Percentiles rank a stretch among this genome's conserved stretches.
These are phyloP conservation scores for Triplophysa siluroides DNA, from an alignment of 2,113 vertebrate genomes.

Conservation along the genomic window DNA sequence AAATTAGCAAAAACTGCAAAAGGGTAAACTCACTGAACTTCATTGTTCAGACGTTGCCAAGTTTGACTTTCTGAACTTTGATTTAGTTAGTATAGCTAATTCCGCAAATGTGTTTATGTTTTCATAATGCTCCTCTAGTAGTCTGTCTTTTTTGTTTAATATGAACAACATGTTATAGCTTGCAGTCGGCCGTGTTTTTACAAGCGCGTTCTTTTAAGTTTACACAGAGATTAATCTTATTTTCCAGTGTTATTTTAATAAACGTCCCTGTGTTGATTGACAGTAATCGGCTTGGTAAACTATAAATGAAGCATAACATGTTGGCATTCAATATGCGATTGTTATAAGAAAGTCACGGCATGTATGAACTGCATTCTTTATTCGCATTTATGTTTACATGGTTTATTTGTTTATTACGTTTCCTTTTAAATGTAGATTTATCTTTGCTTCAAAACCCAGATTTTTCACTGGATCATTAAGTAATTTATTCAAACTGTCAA, in stretches of 20 bases:
- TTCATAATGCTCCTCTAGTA: not conserved
- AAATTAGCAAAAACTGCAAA: not conserved
- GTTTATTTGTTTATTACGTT: not conserved
- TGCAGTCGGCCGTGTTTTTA: not conserved
- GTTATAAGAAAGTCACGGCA: not conserved
- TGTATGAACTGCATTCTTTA: not conserved
- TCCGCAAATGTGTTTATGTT: not conserved
- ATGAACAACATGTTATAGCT: not conserved
- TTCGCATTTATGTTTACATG: not conserved
- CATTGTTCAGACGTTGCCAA: not conserved
- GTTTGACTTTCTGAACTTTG: not conserved
- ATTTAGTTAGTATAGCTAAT: not conserved
- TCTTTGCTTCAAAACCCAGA: no score
- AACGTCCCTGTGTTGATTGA: not conserved
- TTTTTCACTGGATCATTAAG: no score
- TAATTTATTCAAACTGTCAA: no score
- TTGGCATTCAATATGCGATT: not conserved
- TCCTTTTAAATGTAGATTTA: not conserved
- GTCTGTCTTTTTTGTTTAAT: not conserved
- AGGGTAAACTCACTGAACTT: not conserved
- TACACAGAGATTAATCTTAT: conserved; percentile 1
- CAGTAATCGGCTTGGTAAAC: not conserved
- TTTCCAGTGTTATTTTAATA: not conserved
- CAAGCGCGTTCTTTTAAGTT: not conserved
- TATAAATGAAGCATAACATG: not conserved